These are phyloP conservation scores for Colletes latitarsis DNA, from an alignment of 1,140 invertebrate genomes.

Conservation along the genomic window DNA sequence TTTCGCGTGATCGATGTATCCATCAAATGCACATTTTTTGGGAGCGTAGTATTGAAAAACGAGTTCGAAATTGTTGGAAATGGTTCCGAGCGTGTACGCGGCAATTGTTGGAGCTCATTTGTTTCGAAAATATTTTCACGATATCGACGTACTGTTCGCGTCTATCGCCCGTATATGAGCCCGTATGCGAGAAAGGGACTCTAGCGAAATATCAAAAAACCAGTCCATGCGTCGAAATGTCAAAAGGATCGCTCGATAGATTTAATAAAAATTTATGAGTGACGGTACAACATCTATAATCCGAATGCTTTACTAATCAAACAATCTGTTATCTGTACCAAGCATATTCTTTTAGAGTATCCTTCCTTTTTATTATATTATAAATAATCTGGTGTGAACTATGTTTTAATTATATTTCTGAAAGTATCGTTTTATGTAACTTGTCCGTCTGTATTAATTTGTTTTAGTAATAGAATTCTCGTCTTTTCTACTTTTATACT, in stretches of 20 bases:
- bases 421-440: too few species aligned
- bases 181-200: neutral
- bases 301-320: too few species aligned
- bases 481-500: too few species aligned
- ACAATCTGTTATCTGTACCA: too few species aligned
- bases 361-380: too few species aligned
- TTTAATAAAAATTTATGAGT: too few species aligned
- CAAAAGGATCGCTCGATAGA: neutral
- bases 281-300: too few species aligned
- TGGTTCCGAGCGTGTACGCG: slow-evolving; percentile 41
- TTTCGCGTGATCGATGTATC: slow-evolving; percentile 52
- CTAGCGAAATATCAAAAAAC: slow-evolving; percentile 19
- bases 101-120: slow-evolving; percentile 37
- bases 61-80: slow-evolving; percentile 56
- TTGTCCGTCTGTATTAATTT: too few species aligned
- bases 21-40: slow-evolving; percentile 42
- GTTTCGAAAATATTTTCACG: slow-evolving; percentile 52
- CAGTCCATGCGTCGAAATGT: neutral
- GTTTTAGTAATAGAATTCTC: too few species aligned
- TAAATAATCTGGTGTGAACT: too few species aligned
- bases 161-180: neutral
- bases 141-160: slow-evolving; percentile 28
- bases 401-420: too few species aligned
- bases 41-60: slow-evolving; percentile 54
- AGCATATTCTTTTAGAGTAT: too few species aligned